phyloP scores from a whole-genome alignment of 92 coral and sea anemone species.

The Zoanthus gigantus region DNA sequence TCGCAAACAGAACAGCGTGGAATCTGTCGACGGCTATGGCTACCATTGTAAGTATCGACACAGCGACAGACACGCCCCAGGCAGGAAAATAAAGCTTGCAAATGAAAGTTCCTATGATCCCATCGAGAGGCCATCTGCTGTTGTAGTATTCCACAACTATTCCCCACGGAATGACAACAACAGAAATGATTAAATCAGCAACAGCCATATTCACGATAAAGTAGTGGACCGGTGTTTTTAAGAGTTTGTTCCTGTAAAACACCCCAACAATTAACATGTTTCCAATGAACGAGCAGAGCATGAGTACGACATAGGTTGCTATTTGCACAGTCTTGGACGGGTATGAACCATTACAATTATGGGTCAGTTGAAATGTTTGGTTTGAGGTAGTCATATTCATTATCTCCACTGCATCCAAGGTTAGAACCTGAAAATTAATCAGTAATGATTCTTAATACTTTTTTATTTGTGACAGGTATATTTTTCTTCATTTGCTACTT shows the following conservation, averaged over 20 bases:
- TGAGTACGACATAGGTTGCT: neutral
- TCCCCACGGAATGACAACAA: slow-evolving; percentile 5
- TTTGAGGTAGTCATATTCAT: neutral
- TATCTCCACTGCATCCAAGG: neutral
- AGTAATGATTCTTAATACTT: neutral
- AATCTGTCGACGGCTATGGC: slow-evolving; percentile 24
- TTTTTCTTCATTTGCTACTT: too few relatives aligned
- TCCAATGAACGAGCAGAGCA: slow-evolving; percentile 17
- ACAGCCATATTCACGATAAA: slow-evolving; percentile 42
- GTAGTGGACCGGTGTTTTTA: slow-evolving; percentile 39
- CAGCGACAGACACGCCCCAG: slow-evolving; percentile 16
- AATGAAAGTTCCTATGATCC: neutral
- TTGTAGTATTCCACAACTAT: slow-evolving; percentile 11
- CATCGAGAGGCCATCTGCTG: slow-evolving; percentile 9
- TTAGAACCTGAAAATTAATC: slow-evolving; percentile 12
- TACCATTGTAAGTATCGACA: slow-evolving; percentile 30
- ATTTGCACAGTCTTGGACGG: neutral
- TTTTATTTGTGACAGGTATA: too few relatives aligned
- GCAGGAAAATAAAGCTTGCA: neutral
- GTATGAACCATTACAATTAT: neutral
- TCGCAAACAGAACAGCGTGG: slow-evolving; percentile 31
- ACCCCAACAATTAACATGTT: slow-evolving; percentile 12
- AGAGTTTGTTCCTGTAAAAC: slow-evolving; percentile 25
- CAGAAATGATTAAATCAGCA: slow-evolving; percentile 23
- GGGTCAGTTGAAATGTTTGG: neutral